Conservation (phyloP, 2,797 vertebrate species). For the Manis javanica region DNA sequence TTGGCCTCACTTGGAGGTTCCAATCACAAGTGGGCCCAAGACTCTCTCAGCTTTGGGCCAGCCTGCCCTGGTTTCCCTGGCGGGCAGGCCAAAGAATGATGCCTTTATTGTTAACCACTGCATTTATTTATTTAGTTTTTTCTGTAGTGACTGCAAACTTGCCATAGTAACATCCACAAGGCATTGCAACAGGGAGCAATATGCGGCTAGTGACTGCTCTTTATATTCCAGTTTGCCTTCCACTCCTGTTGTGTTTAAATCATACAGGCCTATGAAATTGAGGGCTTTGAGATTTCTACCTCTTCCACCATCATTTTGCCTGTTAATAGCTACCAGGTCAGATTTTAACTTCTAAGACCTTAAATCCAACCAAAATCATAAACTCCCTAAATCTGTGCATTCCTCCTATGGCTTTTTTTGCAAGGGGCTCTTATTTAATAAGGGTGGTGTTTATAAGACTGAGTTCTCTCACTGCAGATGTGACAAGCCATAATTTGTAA, state of each 20-base stretch:
- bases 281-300: not conserved
- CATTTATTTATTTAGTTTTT: not conserved
- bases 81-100: not conserved
- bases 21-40: not conserved
- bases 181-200: not conserved
- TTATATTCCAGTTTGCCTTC: not conserved
- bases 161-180: not conserved
- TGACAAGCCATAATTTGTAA: slow-evolving; percentile 91
- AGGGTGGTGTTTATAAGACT: slow-evolving; percentile 84
- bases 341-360: slow-evolving; percentile 48
- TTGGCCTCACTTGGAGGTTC: not conserved
- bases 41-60: not conserved
- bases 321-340: slow-evolving; percentile 56
- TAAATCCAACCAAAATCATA: not conserved
- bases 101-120: not conserved
- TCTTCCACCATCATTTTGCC: slow-evolving; percentile 52
- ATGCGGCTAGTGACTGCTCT: not conserved
- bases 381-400: not conserved
- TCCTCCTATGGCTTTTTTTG: slow-evolving; percentile 46
- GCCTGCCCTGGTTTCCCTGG: not conserved
- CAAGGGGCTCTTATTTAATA: slow-evolving; percentile 75
- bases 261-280: not conserved
- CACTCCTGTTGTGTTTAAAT: not conserved
- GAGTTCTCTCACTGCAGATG: slow-evolving; percentile 87
- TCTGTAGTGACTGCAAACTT: not conserved